phyloP scores from a whole-genome alignment of 2,113 vertebrate species.

The Passer domesticus region DNA sequence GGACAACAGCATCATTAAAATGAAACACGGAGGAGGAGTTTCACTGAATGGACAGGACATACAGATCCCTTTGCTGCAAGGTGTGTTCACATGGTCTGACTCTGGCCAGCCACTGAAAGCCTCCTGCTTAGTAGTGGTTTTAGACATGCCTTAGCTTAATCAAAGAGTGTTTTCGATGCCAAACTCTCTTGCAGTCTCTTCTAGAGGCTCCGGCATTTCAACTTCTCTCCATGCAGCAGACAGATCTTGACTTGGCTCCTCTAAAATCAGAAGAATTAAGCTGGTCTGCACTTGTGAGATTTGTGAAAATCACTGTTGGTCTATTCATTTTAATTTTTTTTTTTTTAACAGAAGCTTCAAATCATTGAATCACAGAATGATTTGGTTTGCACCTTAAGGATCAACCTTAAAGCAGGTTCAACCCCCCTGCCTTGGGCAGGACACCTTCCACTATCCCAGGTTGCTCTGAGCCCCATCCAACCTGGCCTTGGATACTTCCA shows the following conservation, averaged over 20 bases:
- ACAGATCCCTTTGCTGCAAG: conserved; percentile 86
- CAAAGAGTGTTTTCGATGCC: background rate
- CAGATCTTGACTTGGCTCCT: background rate
- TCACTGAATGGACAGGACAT: conserved; percentile 88
- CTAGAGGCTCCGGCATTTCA: background rate
- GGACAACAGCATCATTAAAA: conserved; percentile 83
- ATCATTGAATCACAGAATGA: background rate
- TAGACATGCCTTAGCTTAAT: background rate
- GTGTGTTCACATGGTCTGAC: conserved; percentile 52
- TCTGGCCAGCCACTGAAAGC: background rate
- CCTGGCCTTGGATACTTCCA: fast-evolving
- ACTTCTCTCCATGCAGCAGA: background rate
- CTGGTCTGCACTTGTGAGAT: background rate
- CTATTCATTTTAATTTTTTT: background rate
- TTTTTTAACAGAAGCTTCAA: background rate
- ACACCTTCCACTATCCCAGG: background rate
- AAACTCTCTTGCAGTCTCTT: background rate
- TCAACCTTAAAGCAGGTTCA: background rate
- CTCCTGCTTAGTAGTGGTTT: background rate
- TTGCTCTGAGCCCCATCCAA: background rate
- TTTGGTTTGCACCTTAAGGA: background rate
- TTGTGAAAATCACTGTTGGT: background rate
- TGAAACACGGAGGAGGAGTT: conserved; percentile 90
- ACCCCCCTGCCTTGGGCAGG: too few species aligned
- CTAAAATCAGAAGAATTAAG: background rate